Percentiles rank a stretch among this genome's conserved stretches.
phyloP scores from a whole-genome alignment of 2,888 invertebrate species.

The Lasioglossum calceatum region DNA sequence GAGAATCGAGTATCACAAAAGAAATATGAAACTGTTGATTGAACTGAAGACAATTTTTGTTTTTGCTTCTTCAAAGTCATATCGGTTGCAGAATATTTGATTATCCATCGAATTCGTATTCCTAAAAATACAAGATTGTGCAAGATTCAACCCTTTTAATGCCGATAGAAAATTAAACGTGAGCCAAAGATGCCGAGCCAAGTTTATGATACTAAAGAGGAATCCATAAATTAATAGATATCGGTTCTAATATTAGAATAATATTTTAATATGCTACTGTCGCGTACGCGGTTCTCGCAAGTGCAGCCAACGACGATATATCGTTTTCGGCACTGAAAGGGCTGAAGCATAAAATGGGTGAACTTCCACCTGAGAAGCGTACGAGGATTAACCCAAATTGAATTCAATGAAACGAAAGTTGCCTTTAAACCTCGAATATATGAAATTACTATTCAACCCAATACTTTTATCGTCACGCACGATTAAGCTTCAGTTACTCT shows the following conservation, averaged over 20 bases:
- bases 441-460: neutral
- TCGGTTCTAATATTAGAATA: neutral
- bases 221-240: neutral
- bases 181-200: neutral
- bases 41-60: neutral
- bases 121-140: neutral
- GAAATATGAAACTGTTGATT: neutral
- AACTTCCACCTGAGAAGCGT: too few relatives aligned
- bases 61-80: neutral
- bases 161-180: neutral
- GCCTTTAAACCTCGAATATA: neutral
- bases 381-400: neutral
- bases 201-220: neutral
- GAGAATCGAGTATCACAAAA: neutral
- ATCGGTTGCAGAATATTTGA: neutral
- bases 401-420: neutral
- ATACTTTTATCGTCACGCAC: too few relatives aligned
- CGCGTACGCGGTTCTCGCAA: neutral
- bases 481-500: too few relatives aligned
- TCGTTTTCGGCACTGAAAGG: neutral
- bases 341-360: too few relatives aligned
- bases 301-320: neutral
- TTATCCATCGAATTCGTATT: neutral
- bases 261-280: neutral
- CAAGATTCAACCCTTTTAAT: neutral